phyloP scores from a whole-genome alignment of 2,888 invertebrate species.

The Lapara coniferarum region DNA sequence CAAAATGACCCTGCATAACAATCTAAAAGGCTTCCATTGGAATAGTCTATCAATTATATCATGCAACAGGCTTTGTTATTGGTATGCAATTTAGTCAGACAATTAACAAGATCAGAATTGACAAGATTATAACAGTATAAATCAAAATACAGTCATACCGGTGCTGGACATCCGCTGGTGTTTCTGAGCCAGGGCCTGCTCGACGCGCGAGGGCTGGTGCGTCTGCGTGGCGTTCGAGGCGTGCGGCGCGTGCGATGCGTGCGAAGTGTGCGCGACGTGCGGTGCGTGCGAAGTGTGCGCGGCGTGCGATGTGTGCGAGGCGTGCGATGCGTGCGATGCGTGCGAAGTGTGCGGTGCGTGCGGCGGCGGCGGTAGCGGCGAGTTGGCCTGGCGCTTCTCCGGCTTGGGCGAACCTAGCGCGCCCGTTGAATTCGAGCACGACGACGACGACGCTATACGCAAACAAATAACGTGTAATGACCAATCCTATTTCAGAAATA shows the following conservation, averaged over 20 bases:
- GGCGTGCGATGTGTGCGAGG: constrained; percentile 37
- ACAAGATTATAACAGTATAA: not conserved
- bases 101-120: too few species aligned
- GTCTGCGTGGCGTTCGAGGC: constrained; percentile 32
- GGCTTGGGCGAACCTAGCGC: constrained; percentile 94
- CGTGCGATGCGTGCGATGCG: constrained; percentile 32
- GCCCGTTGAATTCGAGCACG: constrained; percentile 87
- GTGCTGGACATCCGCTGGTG: constrained; percentile 78
- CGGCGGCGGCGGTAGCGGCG: constrained; percentile 91
- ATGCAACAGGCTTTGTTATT: too few species aligned
- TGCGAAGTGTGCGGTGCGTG: constrained; percentile 34
- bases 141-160: constrained; percentile 46
- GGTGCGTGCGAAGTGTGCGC: constrained; percentile 40
- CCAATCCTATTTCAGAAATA: too few species aligned
- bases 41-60: not conserved
- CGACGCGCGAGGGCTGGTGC: constrained; percentile 38
- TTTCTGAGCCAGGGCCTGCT: constrained; percentile 46
- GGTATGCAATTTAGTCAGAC: not conserved
- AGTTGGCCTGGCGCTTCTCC: constrained; percentile 95
- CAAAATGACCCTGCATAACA: too few species aligned
- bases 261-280: constrained; percentile 30
- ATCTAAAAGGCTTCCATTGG: not conserved
- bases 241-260: constrained; percentile 37
- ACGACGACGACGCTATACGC: constrained; percentile 86
- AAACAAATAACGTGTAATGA: not conserved